These are phyloP conservation scores for Calidris pygmaea DNA, from an alignment of 2,113 vertebrate species.

Conservation along the genomic window DNA sequence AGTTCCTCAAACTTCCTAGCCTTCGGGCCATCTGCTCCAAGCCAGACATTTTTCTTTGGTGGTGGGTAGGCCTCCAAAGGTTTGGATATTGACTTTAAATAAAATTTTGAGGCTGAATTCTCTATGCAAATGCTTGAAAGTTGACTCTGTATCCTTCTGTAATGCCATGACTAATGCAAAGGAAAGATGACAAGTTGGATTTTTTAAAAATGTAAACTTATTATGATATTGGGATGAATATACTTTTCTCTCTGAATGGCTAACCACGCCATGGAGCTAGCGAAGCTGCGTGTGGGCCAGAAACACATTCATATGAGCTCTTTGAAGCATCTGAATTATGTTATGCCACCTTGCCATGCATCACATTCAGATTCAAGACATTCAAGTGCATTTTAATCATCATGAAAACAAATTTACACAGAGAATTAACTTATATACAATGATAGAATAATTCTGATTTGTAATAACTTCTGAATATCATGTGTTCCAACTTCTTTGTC, in stretches of 20 bases:
- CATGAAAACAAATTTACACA: background rate
- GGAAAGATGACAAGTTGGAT: background rate
- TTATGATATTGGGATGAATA: background rate
- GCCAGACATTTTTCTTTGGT: background rate
- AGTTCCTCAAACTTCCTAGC: background rate
- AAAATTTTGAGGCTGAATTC: background rate
- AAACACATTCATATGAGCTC: background rate
- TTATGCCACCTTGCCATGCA: background rate
- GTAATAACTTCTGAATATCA: background rate
- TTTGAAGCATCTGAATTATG: background rate
- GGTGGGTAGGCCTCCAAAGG: background rate
- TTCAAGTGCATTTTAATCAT: background rate
- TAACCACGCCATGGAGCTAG: rapidly evolving
- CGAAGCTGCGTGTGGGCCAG: background rate
- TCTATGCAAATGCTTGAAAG: background rate
- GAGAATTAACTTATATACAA: background rate
- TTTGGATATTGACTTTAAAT: background rate
- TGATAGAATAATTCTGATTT: background rate
- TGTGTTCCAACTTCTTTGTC: background rate
- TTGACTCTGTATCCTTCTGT: background rate
- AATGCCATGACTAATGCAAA: background rate
- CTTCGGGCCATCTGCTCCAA: background rate
- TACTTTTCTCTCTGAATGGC: background rate
- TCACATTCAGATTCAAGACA: background rate
- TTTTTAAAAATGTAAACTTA: background rate